Evolutionary conservation across 2,888 invertebrate genomes (phyloP).

Genomic region (Stenoptilia bipunctidactyla): DNA sequence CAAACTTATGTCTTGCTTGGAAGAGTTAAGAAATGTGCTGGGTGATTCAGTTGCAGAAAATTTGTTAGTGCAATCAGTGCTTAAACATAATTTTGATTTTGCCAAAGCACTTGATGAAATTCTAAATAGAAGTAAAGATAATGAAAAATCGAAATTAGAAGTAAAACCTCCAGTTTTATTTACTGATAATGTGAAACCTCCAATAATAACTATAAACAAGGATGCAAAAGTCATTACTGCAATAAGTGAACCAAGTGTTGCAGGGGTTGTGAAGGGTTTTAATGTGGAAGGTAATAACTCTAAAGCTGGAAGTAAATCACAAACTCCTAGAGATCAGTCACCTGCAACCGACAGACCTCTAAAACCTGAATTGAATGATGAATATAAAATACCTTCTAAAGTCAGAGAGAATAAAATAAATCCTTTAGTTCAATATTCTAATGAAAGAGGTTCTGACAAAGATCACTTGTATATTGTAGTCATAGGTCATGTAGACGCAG

Average conservation of each 20-base stretch:
- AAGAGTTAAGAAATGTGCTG: constrained; percentile 83
- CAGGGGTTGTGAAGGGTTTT: constrained; percentile 70
- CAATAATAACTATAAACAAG: constrained; percentile 30
- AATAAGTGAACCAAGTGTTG: constrained; percentile 49
- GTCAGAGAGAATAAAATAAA: constrained; percentile 70
- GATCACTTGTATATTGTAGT: constrained; percentile 92
- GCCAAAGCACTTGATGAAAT: constrained; percentile 81
- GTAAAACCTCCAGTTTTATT: constrained; percentile 26
- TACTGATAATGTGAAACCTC: constrained; percentile 34
- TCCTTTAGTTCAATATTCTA: constrained; percentile 74
- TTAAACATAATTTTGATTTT: constrained; percentile 80
- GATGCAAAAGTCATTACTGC: constrained; percentile 48
- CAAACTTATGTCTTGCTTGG: constrained; percentile 85
- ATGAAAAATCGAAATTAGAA: constrained; percentile 25
- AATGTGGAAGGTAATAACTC: constrained; percentile 45
- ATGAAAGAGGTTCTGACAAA: constrained; percentile 84
- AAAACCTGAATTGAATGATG: constrained; percentile 41
- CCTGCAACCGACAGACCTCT: constrained; percentile 75
- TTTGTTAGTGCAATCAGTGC: constrained; percentile 78
- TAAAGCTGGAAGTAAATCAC: constrained; percentile 38
- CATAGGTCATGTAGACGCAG: constrained; percentile 97
- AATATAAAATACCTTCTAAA: constrained; percentile 48
- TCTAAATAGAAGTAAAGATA: constrained; percentile 52
- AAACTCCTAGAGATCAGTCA: constrained; percentile 77
- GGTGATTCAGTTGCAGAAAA: constrained; percentile 83